Evolutionary conservation across 2,113 vertebrate genomes (phyloP).

Genomic region (Nycticebus coucang): DNA sequence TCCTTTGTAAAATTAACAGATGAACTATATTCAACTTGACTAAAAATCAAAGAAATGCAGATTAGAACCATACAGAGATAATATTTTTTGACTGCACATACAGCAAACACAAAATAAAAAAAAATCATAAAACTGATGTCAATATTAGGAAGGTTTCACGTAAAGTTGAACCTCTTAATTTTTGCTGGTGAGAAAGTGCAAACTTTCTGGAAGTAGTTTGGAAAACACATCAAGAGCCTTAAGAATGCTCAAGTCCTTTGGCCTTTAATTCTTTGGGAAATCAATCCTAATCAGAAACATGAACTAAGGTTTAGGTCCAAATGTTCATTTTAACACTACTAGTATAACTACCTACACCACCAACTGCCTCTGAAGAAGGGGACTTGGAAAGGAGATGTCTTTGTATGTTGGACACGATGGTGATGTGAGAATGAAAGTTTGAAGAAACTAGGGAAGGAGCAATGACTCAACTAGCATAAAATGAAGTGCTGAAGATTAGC

Average conservation of each 20-base stretch:
- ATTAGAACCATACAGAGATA: neutral
- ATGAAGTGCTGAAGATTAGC: neutral
- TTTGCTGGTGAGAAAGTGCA: neutral
- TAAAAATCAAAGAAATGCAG: slow-evolving; percentile 12
- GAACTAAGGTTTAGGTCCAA: neutral
- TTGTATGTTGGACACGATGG: no score
- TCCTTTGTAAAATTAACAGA: neutral
- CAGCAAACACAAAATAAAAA: neutral
- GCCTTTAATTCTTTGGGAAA: neutral
- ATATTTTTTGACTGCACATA: neutral
- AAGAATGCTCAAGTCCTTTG: neutral
- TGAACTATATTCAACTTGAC: neutral
- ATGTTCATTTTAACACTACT: neutral
- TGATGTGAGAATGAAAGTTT: neutral
- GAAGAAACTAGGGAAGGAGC: neutral
- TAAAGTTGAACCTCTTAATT: neutral
- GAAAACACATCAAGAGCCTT: neutral
- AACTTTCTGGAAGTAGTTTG: neutral
- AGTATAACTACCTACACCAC: no score
- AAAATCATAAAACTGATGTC: neutral
- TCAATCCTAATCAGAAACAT: neutral
- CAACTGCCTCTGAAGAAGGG: neutral
- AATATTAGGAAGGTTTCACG: neutral
- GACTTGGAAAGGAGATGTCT: neutral
- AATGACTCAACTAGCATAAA: no score